Base-by-base conservation (phyloP, 1,140 invertebrate genomes). In the Centruroides sculpturatus region DNA sequence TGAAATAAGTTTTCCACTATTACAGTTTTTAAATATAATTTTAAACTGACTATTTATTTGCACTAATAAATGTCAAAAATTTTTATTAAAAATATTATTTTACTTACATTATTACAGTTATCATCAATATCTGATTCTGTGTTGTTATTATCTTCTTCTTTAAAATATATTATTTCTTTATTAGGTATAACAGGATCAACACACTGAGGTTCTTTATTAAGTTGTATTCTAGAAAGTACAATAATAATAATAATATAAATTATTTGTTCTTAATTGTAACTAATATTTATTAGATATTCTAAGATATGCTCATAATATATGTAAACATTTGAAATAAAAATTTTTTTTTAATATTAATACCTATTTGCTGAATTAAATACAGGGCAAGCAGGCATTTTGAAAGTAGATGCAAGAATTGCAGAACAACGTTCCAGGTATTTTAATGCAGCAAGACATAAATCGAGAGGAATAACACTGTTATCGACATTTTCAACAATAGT, bases 321-420 rank as follows among this genome's bases (percentile, higher is more conserved):
- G 23, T 23, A 23, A 23, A 23, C 23, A 23, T 23, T 23, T 23
- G 1, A 41, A 41, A 41, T 41, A 41, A 41, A 4, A 41, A 41
- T 41, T 41, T 41, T 1, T 6, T 41, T 41, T 41, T 6, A 41
- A 41, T 41, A 41, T 8, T 3, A 6, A 6, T 64, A 80, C 79
- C 78, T 76, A 67, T 92, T 85, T 1, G 88, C 86, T 10, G 91
- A 85, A 72, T 92, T 89, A 70, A 96, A 94, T 55, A 88, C 85
- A 1, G 91, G 92, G 73, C 89, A 93, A 64, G 89, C 89, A 13
- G 90, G 90, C 90, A 96, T 94, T 68, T 84, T 84, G 73, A 89
- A 92, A 89, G 95, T 94, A 66, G 88, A 87, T 3, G 85, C 83
- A 41, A 96, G 75, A 62, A 94, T 93, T 61, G 84, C 82, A 63